These are phyloP conservation scores for Neoaliturus tenellus DNA, from an alignment of 2,888 invertebrate species.

Conservation along the genomic window DNA sequence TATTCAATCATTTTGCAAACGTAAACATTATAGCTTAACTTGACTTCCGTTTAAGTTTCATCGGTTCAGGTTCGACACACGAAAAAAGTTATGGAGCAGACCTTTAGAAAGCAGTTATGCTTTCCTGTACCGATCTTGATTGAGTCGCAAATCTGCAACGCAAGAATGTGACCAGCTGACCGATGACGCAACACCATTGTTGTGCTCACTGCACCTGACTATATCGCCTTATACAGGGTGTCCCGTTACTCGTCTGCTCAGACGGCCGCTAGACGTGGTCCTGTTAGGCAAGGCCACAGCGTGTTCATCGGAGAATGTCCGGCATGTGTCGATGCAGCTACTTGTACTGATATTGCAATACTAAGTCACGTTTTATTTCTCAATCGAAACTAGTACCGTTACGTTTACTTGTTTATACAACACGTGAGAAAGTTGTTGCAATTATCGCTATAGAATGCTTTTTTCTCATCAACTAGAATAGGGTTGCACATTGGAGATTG, in stretches of 20 bases:
- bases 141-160: no score
- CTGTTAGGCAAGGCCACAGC: background rate
- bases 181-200: background rate
- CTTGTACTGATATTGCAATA: background rate
- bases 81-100: no score
- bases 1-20: no score
- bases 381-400: background rate
- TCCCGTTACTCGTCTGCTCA: slow-evolving; percentile 21
- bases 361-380: background rate
- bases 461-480: no score
- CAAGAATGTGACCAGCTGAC: background rate
- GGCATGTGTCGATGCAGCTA: background rate
- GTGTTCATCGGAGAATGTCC: background rate
- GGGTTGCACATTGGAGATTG: no score
- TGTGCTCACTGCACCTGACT: slow-evolving; percentile 7
- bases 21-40: no score
- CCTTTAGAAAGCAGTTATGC: no score
- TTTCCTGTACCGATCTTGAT: no score
- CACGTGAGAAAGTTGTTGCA: slow-evolving; percentile 7
- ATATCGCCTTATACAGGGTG: slow-evolving; percentile 6
- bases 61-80: no score
- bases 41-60: no score
- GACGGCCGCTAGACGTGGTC: background rate
- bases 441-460: no score
- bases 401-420: slow-evolving; percentile 23